Percentiles rank a stretch among this genome's conserved stretches.
phyloP scores from a whole-genome alignment of 2,797 vertebrate species.

The Miichthys miiuy region DNA sequence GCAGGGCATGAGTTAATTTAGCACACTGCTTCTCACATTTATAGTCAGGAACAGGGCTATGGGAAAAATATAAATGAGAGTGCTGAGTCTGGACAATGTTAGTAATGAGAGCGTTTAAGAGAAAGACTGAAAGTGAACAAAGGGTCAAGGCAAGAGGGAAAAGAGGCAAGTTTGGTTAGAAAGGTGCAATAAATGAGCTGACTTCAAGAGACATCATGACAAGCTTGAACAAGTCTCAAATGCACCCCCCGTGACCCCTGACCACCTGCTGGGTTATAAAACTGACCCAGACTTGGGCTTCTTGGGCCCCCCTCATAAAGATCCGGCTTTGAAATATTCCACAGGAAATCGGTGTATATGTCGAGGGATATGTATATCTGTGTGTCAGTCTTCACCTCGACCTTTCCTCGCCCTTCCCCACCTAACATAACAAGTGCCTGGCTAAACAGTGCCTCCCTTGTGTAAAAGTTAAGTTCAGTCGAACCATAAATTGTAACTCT shows the following conservation, averaged over 20 bases:
- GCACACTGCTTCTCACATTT: constrained; percentile 52
- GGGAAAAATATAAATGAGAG: constrained; percentile 10
- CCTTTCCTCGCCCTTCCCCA: constrained; percentile 44
- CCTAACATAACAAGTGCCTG: constrained; percentile 41
- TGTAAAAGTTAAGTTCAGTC: constrained; percentile 38
- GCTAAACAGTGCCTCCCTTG: constrained; percentile 35
- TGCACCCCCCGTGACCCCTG: constrained; percentile 18
- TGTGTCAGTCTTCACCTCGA: constrained; percentile 49
- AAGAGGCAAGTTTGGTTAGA: constrained; percentile 37
- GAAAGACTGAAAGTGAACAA: constrained; percentile 31
- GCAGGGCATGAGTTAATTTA: constrained; percentile 45
- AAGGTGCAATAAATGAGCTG: constrained; percentile 62
- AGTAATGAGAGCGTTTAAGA: constrained; percentile 29
- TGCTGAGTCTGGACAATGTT: constrained; percentile 37
- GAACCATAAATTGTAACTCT: constrained; percentile 41
- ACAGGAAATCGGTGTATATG: constrained; percentile 51
- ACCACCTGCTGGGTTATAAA: constrained; percentile 61
- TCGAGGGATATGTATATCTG: constrained; percentile 7
- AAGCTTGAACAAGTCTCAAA: constrained; percentile 57
- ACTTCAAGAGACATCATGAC: constrained; percentile 42
- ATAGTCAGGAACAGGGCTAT: constrained; percentile 19
- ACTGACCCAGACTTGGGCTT: constrained; percentile 17
- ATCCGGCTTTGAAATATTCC: constrained; percentile 59
- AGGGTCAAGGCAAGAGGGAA: constrained; percentile 28
- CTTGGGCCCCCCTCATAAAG: constrained; percentile 6